Evolutionary conservation across 53 echinoderm and acorn worm species (phyloP).

Genomic region (Holothuria leucospilota): DNA sequence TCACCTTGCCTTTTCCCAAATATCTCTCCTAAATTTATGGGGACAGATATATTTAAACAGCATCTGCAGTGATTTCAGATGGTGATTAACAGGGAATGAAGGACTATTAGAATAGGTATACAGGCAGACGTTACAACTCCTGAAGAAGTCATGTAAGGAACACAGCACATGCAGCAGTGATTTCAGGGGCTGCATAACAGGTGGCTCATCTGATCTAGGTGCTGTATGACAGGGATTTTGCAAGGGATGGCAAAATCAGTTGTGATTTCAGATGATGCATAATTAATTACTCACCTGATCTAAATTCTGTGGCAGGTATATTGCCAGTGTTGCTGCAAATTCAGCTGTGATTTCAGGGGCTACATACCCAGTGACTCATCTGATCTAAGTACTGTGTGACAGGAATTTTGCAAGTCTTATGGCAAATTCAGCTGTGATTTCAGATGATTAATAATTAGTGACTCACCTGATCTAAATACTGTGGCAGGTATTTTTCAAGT

Average conservation of each 20-base stretch:
- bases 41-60: too few relatives aligned
- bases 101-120: too few relatives aligned
- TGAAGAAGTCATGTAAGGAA: conserved; percentile 51
- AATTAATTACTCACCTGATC: conserved; percentile 58
- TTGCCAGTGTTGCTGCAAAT: conserved; percentile 51
- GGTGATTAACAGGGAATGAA: neutral
- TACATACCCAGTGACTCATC: conserved; percentile 61
- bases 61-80: neutral
- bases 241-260: conserved; percentile 48
- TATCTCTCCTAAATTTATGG: too few relatives aligned
- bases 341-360: conserved; percentile 76
- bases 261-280: neutral
- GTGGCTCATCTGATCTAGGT: conserved; percentile 68
- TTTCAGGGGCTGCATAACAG: conserved; percentile 76
- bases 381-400: conserved; percentile 74
- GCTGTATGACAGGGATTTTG: conserved; percentile 50
- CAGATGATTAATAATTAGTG: conserved; percentile 47
- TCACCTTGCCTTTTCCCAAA: too few relatives aligned
- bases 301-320: conserved; percentile 61
- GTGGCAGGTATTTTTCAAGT: conserved; percentile 56
- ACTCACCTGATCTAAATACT: conserved; percentile 82
- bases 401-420: conserved; percentile 38
- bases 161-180: conserved; percentile 57
- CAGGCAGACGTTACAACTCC: conserved; percentile 64
- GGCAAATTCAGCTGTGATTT: conserved; percentile 65